A percentile compares a stretch with the other conserved stretches of the same genome.
These are phyloP conservation scores for Abramis brama DNA, from an alignment of 2,113 vertebrate species.

Conservation along the genomic window DNA sequence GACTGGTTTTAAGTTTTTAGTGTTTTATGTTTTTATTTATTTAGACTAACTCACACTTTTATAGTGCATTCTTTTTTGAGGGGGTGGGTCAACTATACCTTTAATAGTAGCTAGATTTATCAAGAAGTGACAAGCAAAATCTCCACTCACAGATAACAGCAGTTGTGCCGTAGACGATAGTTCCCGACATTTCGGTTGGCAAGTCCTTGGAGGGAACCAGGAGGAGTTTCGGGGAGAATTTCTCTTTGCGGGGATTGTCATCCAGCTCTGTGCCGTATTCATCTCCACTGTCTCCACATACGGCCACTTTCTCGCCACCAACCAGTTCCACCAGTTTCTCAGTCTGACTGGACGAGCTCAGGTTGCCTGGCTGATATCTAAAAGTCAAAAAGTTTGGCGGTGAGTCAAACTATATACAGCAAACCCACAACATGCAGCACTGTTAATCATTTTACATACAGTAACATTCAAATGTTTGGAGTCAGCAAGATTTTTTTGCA, in stretches of 20 bases:
- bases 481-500: neutral
- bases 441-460: neutral
- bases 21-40: neutral
- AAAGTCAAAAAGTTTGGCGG: neutral
- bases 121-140: neutral
- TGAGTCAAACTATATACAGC: neutral
- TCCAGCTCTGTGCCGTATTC: conserved; percentile 63
- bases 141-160: conserved; percentile 81
- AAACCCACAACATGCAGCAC: neutral
- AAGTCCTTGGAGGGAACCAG: conserved; percentile 71
- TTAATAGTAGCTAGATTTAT: neutral
- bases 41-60: neutral
- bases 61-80: neutral
- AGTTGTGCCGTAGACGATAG: conserved; percentile 85
- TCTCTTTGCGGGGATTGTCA: conserved; percentile 62
- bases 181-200: conserved; percentile 82
- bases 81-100: neutral
- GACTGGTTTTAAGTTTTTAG: neutral
- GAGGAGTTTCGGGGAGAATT: conserved; percentile 69
- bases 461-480: neutral
- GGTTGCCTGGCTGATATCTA: conserved; percentile 87
- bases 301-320: conserved; percentile 72
- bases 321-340: conserved; percentile 83
- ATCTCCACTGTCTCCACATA: conserved; percentile 68
- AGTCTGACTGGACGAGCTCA: conserved; percentile 71